Percentiles rank a stretch among this genome's conserved stretches.
phyloP scores from a whole-genome alignment of 2,888 invertebrate species.

The Herminia tarsipennalis region DNA sequence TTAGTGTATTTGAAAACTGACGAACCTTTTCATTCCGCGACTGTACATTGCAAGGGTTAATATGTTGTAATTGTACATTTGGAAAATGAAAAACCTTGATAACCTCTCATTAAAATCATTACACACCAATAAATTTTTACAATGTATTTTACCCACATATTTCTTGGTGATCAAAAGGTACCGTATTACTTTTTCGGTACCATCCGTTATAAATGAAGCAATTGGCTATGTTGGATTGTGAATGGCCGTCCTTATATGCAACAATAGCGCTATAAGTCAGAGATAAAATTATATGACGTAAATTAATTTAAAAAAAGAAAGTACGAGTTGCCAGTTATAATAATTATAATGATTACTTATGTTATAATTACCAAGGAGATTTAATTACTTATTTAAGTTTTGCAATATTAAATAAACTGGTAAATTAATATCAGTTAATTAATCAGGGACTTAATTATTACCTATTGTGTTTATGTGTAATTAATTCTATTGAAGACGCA shows the following conservation, averaged over 20 bases:
- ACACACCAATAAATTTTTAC: constrained; percentile 54
- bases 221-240: constrained; percentile 40
- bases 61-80: background rate
- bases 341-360: background rate
- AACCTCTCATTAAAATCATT: constrained; percentile 43
- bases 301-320: constrained; percentile 28
- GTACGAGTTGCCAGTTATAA: background rate
- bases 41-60: too few relatives aligned
- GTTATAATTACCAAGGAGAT: background rate
- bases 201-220: constrained; percentile 46
- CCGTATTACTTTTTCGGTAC: constrained; percentile 30
- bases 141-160: constrained; percentile 50
- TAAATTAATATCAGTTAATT: too few relatives aligned
- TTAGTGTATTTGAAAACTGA: too few relatives aligned
- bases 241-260: constrained; percentile 45
- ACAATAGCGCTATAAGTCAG: constrained; percentile 41
- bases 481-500: too few relatives aligned
- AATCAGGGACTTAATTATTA: too few relatives aligned
- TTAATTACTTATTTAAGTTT: too few relatives aligned
- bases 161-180: constrained; percentile 21
- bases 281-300: constrained; percentile 19
- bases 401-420: too few relatives aligned
- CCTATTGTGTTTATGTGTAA: too few relatives aligned
- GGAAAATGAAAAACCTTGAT: constrained; percentile 25
- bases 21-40: too few relatives aligned